Conservation (phyloP, 2,113 vertebrate species). For the Vulpes lagopus region DNA sequence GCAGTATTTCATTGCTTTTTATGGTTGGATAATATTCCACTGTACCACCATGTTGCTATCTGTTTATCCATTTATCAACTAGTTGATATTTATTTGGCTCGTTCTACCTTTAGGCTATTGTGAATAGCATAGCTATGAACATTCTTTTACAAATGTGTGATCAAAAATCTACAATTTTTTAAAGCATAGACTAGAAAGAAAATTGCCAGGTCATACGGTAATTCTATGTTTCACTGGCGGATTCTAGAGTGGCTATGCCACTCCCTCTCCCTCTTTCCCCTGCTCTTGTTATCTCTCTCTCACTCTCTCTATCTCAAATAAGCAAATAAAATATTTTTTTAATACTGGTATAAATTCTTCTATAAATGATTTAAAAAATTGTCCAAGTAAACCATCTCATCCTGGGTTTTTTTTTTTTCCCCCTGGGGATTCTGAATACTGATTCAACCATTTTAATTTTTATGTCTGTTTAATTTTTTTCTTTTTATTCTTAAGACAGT, state of each 20-base stretch:
- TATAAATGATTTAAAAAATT: background rate
- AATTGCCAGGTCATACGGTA: background rate
- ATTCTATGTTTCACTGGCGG: background rate
- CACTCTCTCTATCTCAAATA: no score
- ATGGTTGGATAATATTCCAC: background rate
- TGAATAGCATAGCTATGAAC: background rate
- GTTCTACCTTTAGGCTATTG: background rate
- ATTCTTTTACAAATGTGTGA: background rate
- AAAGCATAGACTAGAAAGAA: background rate
- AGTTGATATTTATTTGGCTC: background rate
- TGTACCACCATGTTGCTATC: background rate
- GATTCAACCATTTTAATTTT: background rate
- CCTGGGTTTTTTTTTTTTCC: no score
- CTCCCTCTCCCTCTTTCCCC: no score
- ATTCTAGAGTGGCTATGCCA: background rate
- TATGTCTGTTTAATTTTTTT: background rate
- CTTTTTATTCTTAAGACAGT: background rate
- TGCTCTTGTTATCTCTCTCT: no score
- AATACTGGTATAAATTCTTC: background rate
- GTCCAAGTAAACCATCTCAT: background rate
- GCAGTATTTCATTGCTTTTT: background rate
- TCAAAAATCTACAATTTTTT: background rate
- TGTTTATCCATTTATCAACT: background rate
- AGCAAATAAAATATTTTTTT: no score
- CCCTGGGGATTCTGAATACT: background rate